Evolutionary conservation across 2,113 vertebrate genomes (phyloP).

Genomic region (Chionis minor): DNA sequence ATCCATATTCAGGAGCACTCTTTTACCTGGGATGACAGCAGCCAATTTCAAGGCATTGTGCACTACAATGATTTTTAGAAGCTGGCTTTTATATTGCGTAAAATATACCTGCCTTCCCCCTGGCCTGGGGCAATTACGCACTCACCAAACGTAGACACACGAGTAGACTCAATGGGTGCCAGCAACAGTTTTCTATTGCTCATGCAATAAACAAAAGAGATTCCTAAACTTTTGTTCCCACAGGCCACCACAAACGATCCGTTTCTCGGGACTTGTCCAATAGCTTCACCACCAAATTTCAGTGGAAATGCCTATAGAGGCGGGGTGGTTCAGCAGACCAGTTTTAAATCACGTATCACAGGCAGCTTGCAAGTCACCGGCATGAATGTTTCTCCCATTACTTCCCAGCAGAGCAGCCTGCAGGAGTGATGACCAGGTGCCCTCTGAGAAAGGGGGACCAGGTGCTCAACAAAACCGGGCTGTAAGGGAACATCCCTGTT

Average conservation of each 20-base stretch:
- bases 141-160: background rate
- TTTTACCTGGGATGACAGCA: background rate
- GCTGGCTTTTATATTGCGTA: background rate
- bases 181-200: background rate
- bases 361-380: background rate
- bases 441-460: background rate
- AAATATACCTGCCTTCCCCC: background rate
- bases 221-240: background rate
- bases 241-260: background rate
- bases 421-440: background rate
- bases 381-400: background rate
- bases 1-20: background rate
- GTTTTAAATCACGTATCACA: fast-evolving
- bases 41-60: background rate
- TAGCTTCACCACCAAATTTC: background rate
- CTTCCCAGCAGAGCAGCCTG: background rate
- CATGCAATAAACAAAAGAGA: background rate
- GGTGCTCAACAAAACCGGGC: background rate
- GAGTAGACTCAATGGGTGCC: background rate
- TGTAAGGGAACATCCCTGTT: background rate
- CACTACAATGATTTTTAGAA: background rate
- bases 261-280: fast-evolving
- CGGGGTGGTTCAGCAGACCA: background rate
- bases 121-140: too few relatives aligned
- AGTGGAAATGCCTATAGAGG: background rate